phyloP scores from a whole-genome alignment of 2,113 vertebrate species.

The Spea multiplicata region DNA sequence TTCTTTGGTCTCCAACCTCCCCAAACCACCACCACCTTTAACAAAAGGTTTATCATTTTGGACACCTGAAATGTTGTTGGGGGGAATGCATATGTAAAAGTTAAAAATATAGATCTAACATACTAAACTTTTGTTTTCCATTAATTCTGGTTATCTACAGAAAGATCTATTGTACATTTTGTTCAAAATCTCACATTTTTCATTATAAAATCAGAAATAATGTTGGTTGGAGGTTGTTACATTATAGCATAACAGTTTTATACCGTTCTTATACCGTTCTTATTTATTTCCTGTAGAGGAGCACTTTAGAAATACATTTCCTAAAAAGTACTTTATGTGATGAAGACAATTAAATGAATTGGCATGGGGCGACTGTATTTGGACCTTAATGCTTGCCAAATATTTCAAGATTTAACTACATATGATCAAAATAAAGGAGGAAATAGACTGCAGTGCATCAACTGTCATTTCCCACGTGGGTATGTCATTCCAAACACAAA shows the following conservation, averaged over 20 bases:
- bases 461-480: slow-evolving; percentile 9
- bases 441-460: slow-evolving; percentile 19
- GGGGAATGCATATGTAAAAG: too few relatives aligned
- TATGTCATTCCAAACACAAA: slow-evolving; percentile 14
- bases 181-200: too few relatives aligned
- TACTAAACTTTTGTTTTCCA: too few relatives aligned
- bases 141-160: too few relatives aligned
- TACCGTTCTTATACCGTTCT: slow-evolving; percentile 5
- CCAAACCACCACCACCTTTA: too few relatives aligned
- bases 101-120: too few relatives aligned
- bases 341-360: slow-evolving; percentile 24
- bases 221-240: not conserved
- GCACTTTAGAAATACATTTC: slow-evolving; percentile 13
- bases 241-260: not conserved
- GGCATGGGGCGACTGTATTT: slow-evolving; percentile 26
- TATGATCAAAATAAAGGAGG: slow-evolving; percentile 18
- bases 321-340: slow-evolving; percentile 34
- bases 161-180: too few relatives aligned
- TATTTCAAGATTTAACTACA: slow-evolving; percentile 30
- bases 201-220: too few relatives aligned
- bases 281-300: not conserved
- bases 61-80: too few relatives aligned
- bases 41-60: too few relatives aligned
- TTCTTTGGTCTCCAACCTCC: too few relatives aligned
- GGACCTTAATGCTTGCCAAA: slow-evolving; percentile 27